phyloP scores from a whole-genome alignment of 1,140 invertebrate genomes.

The Acromyrmex echinatior region DNA sequence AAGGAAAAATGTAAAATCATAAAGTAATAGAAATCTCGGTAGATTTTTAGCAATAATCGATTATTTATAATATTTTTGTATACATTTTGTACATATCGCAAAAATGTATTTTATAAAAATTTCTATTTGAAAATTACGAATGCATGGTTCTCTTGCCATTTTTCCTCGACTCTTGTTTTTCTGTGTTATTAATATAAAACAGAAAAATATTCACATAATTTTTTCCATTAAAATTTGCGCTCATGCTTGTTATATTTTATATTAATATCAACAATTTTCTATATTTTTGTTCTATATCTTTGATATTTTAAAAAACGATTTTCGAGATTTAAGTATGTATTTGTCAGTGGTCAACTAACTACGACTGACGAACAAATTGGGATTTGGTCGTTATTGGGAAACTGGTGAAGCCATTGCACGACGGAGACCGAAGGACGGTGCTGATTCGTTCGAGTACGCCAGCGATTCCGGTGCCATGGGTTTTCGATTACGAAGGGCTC shows the following conservation, averaged over 20 bases:
- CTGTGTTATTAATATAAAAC: constrained; percentile 3
- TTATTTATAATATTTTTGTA: constrained; percentile 2
- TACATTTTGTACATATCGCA: background rate
- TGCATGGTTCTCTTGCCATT: background rate
- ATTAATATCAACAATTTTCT: background rate
- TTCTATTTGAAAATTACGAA: background rate
- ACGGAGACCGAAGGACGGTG: constrained; percentile 25
- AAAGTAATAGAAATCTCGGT: background rate
- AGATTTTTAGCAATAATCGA: constrained; percentile 6
- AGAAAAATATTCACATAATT: background rate
- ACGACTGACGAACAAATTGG: constrained; percentile 25
- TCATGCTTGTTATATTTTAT: background rate
- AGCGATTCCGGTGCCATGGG: constrained; percentile 48
- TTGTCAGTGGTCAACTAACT: constrained; percentile 14
- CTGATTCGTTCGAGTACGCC: constrained; percentile 48
- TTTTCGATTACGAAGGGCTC: constrained; percentile 63
- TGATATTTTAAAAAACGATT: background rate
- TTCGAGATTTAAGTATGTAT: background rate
- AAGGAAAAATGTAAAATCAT: background rate
- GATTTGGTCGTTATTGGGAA: constrained; percentile 11
- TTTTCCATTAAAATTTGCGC: background rate
- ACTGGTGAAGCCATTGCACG: constrained; percentile 19
- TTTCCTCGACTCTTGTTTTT: background rate
- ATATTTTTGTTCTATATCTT: background rate
- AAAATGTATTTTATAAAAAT: constrained; percentile 7